phyloP scores from a whole-genome alignment of 2,113 vertebrate species.

The Alexandromys fortis region DNA sequence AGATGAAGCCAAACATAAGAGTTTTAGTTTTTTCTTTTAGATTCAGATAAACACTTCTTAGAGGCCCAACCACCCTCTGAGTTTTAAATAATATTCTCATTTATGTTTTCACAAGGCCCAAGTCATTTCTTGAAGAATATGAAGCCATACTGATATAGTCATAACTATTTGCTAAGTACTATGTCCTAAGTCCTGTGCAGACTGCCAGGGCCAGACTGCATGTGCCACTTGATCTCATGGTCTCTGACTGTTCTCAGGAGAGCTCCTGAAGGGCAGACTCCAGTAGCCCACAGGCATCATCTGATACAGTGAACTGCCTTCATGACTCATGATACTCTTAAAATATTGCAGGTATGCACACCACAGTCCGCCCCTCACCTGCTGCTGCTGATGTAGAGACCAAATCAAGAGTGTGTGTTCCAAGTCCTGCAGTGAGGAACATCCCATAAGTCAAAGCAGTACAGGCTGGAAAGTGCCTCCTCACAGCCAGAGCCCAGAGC shows the following conservation, averaged over 20 bases:
- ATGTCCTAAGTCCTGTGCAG: not conserved
- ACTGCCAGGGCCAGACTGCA: not conserved
- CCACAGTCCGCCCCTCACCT: not conserved
- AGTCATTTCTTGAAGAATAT: constrained; percentile 26
- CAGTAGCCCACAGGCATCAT: not conserved
- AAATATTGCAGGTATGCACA: not conserved
- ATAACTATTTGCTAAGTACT: not conserved
- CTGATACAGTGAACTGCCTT: not conserved
- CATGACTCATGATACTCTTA: not conserved
- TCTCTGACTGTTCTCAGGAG: not conserved
- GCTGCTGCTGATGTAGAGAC: not conserved
- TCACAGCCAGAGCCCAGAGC: not conserved
- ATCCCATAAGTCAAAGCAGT: not conserved
- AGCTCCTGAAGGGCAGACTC: not conserved
- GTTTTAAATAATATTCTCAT: not conserved
- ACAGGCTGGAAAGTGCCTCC: not conserved
- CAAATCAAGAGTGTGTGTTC: not conserved
- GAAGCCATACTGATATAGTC: not conserved
- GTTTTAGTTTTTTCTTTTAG: not conserved
- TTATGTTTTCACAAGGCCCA: not conserved
- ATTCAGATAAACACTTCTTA: not conserved
- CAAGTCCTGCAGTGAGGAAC: not conserved
- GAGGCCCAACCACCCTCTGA: not conserved
- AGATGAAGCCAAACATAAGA: not conserved
- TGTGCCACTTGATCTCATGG: not conserved